A percentile compares a stretch with the other conserved stretches of the same genome.
Evolutionary conservation across 2,113 vertebrate genomes (phyloP).

Genomic region (Lampris incognitus): DNA sequence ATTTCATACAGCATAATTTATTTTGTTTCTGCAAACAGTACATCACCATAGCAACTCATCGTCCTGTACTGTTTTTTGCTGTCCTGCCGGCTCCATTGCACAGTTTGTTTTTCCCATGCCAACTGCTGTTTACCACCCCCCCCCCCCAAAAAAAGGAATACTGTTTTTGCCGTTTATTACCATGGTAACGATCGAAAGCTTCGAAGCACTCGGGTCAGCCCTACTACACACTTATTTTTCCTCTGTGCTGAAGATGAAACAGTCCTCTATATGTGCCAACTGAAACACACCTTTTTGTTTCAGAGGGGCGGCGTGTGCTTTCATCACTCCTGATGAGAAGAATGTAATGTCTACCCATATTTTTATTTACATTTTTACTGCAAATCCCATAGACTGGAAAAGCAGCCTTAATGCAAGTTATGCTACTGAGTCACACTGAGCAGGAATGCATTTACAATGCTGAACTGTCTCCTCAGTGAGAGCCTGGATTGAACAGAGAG

Average conservation of each 20-base stretch:
- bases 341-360: constrained; percentile 13
- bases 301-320: background rate
- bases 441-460: constrained; percentile 30
- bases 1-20: too few relatives aligned
- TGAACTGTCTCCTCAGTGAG: constrained; percentile 52
- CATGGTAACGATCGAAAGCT: too few relatives aligned
- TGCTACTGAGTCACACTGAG: constrained; percentile 17
- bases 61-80: too few relatives aligned
- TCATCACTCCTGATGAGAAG: constrained; percentile 25
- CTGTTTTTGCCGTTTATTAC: too few relatives aligned
- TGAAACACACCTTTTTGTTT: constrained; percentile 23
- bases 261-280: background rate
- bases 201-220: too few relatives aligned
- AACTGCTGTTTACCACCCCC: too few relatives aligned
- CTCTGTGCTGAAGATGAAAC: background rate
- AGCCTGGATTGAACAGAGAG: constrained; percentile 18
- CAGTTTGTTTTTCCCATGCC: too few relatives aligned
- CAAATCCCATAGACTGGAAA: constrained; percentile 1
- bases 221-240: background rate
- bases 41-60: too few relatives aligned
- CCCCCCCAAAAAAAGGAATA: too few relatives aligned
- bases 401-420: constrained; percentile 32
- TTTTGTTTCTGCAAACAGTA: too few relatives aligned
- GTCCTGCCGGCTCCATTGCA: too few relatives aligned
- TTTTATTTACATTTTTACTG: constrained; percentile 30